phyloP scores from a whole-genome alignment of 2,113 vertebrate species.

The Eretmochelys imbricata region DNA sequence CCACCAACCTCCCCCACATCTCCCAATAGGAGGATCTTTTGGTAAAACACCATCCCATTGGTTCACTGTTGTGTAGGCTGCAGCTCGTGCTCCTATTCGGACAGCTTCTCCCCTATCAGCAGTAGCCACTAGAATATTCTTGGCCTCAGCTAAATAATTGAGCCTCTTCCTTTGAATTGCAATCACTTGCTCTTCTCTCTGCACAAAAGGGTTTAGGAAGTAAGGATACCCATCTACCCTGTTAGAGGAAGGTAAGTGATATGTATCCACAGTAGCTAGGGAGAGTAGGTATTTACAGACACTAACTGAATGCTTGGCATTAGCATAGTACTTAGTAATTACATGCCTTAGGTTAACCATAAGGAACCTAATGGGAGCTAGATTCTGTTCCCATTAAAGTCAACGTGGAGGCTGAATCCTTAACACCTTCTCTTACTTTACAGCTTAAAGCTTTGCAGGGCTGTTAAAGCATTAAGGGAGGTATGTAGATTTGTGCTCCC shows the following conservation, averaged over 20 bases:
- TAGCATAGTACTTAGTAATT: background rate
- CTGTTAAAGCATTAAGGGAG: background rate
- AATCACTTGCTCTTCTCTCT: background rate
- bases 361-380: background rate
- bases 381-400: background rate
- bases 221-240: background rate
- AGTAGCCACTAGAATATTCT: rapidly evolving
- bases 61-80: background rate
- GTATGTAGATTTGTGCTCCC: background rate
- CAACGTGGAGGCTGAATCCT: no score
- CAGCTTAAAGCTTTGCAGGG: rapidly evolving
- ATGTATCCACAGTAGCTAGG: background rate
- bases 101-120: background rate
- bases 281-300: background rate
- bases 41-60: background rate
- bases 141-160: background rate
- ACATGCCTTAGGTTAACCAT: rapidly evolving
- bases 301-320: background rate
- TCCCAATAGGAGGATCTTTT: background rate
- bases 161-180: background rate
- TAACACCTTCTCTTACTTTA: background rate
- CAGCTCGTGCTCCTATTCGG: rapidly evolving
- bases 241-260: background rate
- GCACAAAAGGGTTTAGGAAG: background rate
- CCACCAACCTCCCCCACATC: background rate